These are phyloP conservation scores for Epinephelus malabaricus DNA, from an alignment of 2,797 vertebrate genomes.

Conservation along the genomic window DNA sequence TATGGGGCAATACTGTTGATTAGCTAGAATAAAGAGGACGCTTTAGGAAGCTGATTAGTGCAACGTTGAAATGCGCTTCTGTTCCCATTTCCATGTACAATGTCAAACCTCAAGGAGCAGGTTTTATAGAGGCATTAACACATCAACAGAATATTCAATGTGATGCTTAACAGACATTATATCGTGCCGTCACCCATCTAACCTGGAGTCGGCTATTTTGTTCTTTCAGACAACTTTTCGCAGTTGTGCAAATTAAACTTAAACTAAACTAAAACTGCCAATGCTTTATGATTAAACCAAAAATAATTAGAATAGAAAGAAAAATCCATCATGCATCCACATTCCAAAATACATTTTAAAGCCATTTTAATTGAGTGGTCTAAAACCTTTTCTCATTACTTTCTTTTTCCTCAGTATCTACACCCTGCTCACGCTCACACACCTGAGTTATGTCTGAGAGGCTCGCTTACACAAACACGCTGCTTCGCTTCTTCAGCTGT, in stretches of 20 bases:
- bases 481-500: not conserved
- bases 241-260: not conserved
- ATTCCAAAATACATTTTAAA: not conserved
- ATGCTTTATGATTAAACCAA: not conserved
- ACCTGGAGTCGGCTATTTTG: not conserved
- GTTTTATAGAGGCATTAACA: conserved; percentile 18
- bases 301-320: too few relatives aligned
- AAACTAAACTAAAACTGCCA: not conserved
- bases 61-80: conserved; percentile 10
- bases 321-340: not conserved
- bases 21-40: conserved; percentile 46
- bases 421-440: not conserved
- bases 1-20: conserved; percentile 59
- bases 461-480: not conserved
- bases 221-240: not conserved
- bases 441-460: not conserved
- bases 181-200: not conserved
- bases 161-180: not conserved
- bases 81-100: conserved; percentile 22
- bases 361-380: not conserved
- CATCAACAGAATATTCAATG: conserved; percentile 10
- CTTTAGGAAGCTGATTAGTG: conserved; percentile 49
- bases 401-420: not conserved
- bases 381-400: not conserved
- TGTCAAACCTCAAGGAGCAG: conserved; percentile 38